These are phyloP conservation scores for Hirtodrosophila trivittata DNA, from an alignment of 2,888 invertebrate genomes.

Conservation along the genomic window DNA sequence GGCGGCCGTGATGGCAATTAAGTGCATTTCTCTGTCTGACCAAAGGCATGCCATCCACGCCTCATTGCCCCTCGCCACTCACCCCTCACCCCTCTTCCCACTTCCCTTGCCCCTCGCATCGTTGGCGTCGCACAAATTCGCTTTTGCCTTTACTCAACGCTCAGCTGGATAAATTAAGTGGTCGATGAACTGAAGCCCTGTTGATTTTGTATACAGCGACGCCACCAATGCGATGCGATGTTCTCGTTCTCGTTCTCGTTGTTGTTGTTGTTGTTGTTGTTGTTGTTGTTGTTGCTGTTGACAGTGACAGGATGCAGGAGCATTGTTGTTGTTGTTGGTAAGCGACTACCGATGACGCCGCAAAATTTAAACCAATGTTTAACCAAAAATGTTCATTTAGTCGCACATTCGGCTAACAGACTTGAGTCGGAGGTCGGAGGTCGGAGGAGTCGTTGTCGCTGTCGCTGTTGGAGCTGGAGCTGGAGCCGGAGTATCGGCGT, in stretches of 20 bases:
- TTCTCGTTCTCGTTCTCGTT: background rate
- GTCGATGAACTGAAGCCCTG: slow-evolving; percentile 82
- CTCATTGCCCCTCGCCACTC: slow-evolving; percentile 12
- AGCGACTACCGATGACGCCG: slow-evolving; percentile 67
- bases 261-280: background rate
- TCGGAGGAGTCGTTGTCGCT: background rate
- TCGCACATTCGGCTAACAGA: slow-evolving; percentile 58
- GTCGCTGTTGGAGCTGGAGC: slow-evolving; percentile 1
- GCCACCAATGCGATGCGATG: slow-evolving; percentile 14
- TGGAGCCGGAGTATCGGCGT: slow-evolving; percentile 20
- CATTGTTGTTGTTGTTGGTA: slow-evolving; percentile 16
- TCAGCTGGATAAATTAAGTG: slow-evolving; percentile 82
- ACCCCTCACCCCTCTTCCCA: no score
- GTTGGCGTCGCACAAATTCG: slow-evolving; percentile 54
- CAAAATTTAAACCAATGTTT: slow-evolving; percentile 81
- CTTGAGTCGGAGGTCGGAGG: background rate
- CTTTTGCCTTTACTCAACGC: slow-evolving; percentile 76
- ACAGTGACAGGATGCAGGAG: slow-evolving; percentile 61
- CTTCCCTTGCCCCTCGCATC: no score
- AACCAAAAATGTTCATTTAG: slow-evolving; percentile 81
- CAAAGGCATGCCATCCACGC: slow-evolving; percentile 64
- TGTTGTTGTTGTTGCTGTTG: slow-evolving; percentile 60
- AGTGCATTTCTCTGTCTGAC: slow-evolving; percentile 80
- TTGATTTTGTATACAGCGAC: slow-evolving; percentile 76
- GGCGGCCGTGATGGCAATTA: slow-evolving; percentile 64